Base-by-base conservation (phyloP, 1,140 invertebrate species). In the Achatina immaculata region DNA sequence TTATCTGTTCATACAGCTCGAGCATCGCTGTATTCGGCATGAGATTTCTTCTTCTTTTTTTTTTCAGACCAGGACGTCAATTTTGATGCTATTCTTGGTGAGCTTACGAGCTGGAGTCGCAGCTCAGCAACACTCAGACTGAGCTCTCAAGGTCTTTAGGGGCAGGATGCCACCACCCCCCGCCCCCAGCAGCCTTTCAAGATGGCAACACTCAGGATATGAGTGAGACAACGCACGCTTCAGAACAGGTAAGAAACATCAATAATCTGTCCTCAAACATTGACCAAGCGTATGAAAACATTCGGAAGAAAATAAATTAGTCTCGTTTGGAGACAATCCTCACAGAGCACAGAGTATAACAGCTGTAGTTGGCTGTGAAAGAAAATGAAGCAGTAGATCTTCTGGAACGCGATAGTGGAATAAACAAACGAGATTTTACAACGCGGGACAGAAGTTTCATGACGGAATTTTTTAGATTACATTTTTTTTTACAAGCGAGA, bases 1-100 rank as follows among this genome's bases (percentile, higher is more conserved):
- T n/a, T n/a, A n/a, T n/a, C n/a, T n/a, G n/a, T n/a, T n/a, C n/a
- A n/a, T n/a, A n/a, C n/a, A n/a, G n/a, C n/a, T n/a, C n/a, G n/a
- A n/a, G n/a, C n/a, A n/a, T n/a, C n/a, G n/a, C n/a, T n/a, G n/a
- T n/a, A n/a, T n/a, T n/a, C n/a, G n/a, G n/a, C n/a, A n/a, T n/a
- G n/a, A n/a, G n/a, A n/a, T n/a, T n/a, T n/a, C n/a, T 40, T 21
- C 9, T 28, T 40, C 40, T 72, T 14, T 65, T 48, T 92, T 92
- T 75, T 91, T 95, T 96, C 98, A 91, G 96, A 96, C n/a, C 96
- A 97, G 90, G 97, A 99, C 92, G 96, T 97, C 38, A 97, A 99
- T 91, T 92, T 99, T 88, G 97, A 99, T 91, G 96, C 97, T 65
- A 98, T 99, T 85, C 93, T 99, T 34, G 96, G 96, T 40, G 97